Evolutionary conservation across 2,888 invertebrate genomes (phyloP), one percentile per base, ranked within the genome.

Genomic region (Monochamus alternatus): DNA sequence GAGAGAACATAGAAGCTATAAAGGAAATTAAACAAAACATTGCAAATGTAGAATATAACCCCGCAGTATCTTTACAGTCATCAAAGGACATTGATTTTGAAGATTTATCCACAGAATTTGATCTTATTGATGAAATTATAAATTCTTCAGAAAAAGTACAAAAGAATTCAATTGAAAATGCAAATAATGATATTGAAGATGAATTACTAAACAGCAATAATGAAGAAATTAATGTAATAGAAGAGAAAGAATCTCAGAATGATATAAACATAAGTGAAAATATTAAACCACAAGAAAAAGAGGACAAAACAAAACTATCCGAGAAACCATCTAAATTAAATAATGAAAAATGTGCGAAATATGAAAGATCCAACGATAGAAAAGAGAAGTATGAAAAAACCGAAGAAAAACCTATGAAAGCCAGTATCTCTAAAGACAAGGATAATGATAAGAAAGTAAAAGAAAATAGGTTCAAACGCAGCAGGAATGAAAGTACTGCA

Each of bases 111-210:
- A 83, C 83, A 9, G 90, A 89, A 67, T 89, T 89, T 80, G 87
- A 89, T 75, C 83, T 89, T 74, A 88, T 90, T 64, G 89, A 90
- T 80, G 89, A 89, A 74, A 88, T 89, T 68, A 81, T 89, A 4
- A 84, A 81, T 55, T 77, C 84, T 44, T 65, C 51, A 72, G 73
- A 76, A 51, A 77, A 78, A 75, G 63, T 9, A 59, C 14, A 65
- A 14, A 78, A 77, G 55, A 32, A 59, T 51, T 75, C 78, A 59
- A 74, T 51, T 73, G 70, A 73, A 73, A 72, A 51, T 2, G 38
- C 10, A 43, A 22, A 64, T 2, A 58, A 14, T 60, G 60, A 47
- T 5, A 2, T 38, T 67, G n/a, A 32, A 22, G 43, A 68, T 59
- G 22, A 52, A 12, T 8, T 10, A 43, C 47, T 7, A 44, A 32